Conservation (phyloP, 2,797 vertebrate species). For the Hirundo rustica region DNA sequence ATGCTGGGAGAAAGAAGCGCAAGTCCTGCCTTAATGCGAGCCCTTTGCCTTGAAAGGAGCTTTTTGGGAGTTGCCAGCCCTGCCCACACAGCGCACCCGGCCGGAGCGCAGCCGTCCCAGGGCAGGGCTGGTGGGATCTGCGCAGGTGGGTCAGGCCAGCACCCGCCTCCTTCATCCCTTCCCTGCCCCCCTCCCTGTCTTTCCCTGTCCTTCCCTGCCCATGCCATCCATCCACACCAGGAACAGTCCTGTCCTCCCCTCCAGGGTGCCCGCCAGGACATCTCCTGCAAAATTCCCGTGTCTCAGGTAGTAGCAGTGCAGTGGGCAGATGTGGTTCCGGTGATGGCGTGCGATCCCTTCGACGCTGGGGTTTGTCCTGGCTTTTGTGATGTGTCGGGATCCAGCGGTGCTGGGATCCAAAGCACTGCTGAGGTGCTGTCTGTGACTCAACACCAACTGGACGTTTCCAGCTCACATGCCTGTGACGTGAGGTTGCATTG, state of each 20-base stretch:
- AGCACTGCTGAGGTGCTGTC: background rate
- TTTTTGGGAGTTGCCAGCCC: background rate
- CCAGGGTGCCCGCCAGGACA: rapidly evolving
- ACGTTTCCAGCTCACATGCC: background rate
- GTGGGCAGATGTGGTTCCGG: background rate
- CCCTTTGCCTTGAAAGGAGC: background rate
- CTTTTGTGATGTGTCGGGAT: background rate
- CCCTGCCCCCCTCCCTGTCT: background rate
- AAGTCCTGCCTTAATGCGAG: background rate
- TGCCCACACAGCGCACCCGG: rapidly evolving
- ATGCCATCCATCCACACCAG: background rate
- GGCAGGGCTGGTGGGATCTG: background rate
- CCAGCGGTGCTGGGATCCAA: background rate
- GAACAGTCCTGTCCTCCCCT: background rate
- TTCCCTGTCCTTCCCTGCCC: background rate
- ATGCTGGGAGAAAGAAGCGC: background rate
- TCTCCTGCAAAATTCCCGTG: background rate
- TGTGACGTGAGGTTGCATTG: background rate
- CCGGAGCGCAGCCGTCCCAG: background rate
- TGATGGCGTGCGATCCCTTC: rapidly evolving
- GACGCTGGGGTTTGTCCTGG: background rate
- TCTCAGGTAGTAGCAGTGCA: rapidly evolving
- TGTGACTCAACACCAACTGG: background rate
- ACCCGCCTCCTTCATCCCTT: background rate
- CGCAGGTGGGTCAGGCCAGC: background rate